Base-by-base conservation (phyloP, 53 echinoderm and acorn worm genomes). In the Holothuria scabra region DNA sequence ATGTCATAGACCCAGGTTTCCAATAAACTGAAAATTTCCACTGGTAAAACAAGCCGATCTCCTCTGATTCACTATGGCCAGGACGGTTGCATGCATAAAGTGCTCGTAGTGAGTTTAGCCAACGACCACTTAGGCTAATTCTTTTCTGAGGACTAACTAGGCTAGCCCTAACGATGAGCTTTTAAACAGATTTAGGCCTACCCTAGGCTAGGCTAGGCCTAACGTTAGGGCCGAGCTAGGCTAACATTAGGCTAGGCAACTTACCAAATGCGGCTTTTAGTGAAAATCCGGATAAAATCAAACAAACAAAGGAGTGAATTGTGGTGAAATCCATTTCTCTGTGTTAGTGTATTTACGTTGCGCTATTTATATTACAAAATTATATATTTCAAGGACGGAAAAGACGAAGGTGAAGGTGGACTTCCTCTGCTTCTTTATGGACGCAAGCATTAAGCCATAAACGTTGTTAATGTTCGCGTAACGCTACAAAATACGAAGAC, bases 351-450 rank as follows among this genome's bases (percentile, higher is more conserved):
- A 29, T 19, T 5, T 1, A n/a, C 8, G 32, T 20, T 67, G 41
- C 41, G 41, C 10, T 4, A 41, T 41, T 4, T 9, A 3, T 31
- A 67, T 20, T 20, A 0, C 8, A 67, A 66, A 33, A 66, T 66
- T 12, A 20, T 32, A 18, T 41, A 9, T 20, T 67, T 67, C 67
- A 67, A 67, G 67, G 67, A 67, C 67, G 67, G 67, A 67, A 22
- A 28, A 35, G 30, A 67, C 34, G 23, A 12, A 62, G 23, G 23
- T 21, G 21, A 62, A 62, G 19, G 8, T 20, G 62, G 10, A 25
- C 62, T 62, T 62, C 62, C 62, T 62, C 24, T 41, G 41, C 3
- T 41, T 41, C 41, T 41, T 41, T 41, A 8, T 41, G 41, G 0
- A 35, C 35, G 35, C 35, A 35, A 35, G 35, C 35, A 4, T 6